Conservation (phyloP, 2,888 invertebrate genomes). For the Pyrgus malvae region DNA sequence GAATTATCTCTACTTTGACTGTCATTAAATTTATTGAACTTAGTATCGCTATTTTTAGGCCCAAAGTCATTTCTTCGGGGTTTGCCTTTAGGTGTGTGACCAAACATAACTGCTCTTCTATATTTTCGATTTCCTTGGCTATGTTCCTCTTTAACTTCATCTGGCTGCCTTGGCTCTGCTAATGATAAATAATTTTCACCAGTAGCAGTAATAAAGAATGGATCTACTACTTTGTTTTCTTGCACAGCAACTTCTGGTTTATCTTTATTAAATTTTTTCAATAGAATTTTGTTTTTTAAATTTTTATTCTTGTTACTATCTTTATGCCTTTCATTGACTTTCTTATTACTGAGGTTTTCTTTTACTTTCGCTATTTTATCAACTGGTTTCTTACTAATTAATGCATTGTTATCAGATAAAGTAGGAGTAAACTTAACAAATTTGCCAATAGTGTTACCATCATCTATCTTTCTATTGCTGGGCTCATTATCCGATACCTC, state of each 20-base stretch:
- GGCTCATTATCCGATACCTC: slow-evolving; percentile 17
- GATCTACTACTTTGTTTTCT: slow-evolving; percentile 64
- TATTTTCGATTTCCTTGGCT: slow-evolving; percentile 66
- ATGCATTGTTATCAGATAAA: slow-evolving; percentile 4
- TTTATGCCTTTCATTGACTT: slow-evolving; percentile 45
- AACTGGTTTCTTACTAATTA: slow-evolving; percentile 17
- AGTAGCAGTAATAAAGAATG: slow-evolving; percentile 70
- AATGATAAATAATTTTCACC: slow-evolving; percentile 73
- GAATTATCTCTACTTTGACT: slow-evolving; percentile 27
- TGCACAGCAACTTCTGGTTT: slow-evolving; percentile 36
- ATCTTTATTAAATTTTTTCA: slow-evolving; percentile 59
- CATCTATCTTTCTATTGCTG: not conserved
- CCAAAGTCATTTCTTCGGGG: slow-evolving; percentile 46
- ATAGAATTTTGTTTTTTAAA: slow-evolving; percentile 61
- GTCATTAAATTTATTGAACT: slow-evolving; percentile 29
- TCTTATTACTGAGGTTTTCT: slow-evolving; percentile 30
- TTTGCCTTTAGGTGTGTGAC: slow-evolving; percentile 59
- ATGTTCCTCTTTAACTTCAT: slow-evolving; percentile 70
- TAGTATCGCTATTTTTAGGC: slow-evolving; percentile 31
- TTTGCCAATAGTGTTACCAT: slow-evolving; percentile 7
- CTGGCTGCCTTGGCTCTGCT: slow-evolving; percentile 67
- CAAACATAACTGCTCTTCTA: slow-evolving; percentile 74
- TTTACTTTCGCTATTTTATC: slow-evolving; percentile 4
- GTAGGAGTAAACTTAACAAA: slow-evolving; percentile 11
- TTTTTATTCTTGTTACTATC: slow-evolving; percentile 62